These are phyloP conservation scores for Axis porcinus DNA, from an alignment of 2,113 vertebrate species.

Conservation along the genomic window DNA sequence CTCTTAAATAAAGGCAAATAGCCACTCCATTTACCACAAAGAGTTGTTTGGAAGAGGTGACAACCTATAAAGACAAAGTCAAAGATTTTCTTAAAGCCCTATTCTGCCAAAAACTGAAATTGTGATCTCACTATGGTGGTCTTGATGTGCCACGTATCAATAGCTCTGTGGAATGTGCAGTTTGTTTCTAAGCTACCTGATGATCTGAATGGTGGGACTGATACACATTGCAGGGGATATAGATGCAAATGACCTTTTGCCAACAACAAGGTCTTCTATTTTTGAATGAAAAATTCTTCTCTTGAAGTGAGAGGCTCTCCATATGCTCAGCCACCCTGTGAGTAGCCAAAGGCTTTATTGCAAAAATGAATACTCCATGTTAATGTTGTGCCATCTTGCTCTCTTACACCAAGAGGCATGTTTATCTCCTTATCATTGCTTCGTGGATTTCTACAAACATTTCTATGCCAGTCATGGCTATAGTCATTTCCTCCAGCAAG, in stretches of 20 bases:
- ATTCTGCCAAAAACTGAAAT: slow-evolving; percentile 14
- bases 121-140: not conserved
- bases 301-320: slow-evolving; percentile 33
- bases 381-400: slow-evolving; percentile 38
- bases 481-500: slow-evolving; percentile 19
- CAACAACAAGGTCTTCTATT: slow-evolving; percentile 48
- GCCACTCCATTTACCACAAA: not conserved
- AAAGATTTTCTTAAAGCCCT: not conserved
- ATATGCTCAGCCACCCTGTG: not conserved
- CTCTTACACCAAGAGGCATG: slow-evolving; percentile 27
- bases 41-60: not conserved
- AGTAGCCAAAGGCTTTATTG: slow-evolving; percentile 56
- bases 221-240: slow-evolving; percentile 28
- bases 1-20: slow-evolving; percentile 2
- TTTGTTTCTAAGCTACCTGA: slow-evolving; percentile 10
- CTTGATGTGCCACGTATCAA: not conserved
- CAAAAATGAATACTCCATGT: not conserved
- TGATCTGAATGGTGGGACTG: not conserved
- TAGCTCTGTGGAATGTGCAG: not conserved
- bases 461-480: not conserved
- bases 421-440: slow-evolving; percentile 32
- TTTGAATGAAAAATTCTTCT: slow-evolving; percentile 59
- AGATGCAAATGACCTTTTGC: slow-evolving; percentile 48
- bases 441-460: slow-evolving; percentile 47
- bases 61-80: not conserved